Evolutionary conservation across 2,113 vertebrate genomes (phyloP), one percentile per base, ranked within the genome.

Genomic region (Cebus imitator): DNA sequence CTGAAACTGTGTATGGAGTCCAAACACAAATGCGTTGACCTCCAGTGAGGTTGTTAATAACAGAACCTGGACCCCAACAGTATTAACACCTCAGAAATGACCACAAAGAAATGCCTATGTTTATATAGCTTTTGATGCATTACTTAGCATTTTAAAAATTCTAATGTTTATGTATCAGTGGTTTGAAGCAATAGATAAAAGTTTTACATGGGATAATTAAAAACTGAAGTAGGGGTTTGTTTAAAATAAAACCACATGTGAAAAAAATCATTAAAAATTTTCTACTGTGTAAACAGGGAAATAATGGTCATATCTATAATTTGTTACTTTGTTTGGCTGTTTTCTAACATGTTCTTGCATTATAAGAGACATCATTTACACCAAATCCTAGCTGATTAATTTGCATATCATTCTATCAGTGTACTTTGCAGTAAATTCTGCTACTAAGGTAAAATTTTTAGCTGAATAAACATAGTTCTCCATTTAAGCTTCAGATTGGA

Each of bases 401-500:
- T 61, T 64, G 70, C 72, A 11, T 85, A 27, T 91, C 27, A 48
- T 25, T 43, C 13, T 68, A 6, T 88, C 16, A 43, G 1, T 93
- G 11, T 68, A 40, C 48, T 93, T 81, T 64, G 10, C 13, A 52
- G 55, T 91, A 87, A 81, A 57, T 68, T 87, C 32, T 86, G 57
- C 40, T 76, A 76, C 16, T 70, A 40, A 82, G 20, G 8, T 81
- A 64, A 11, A 94, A 21, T 23, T 92, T 72, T 86, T 75, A 96
- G 30, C 81, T 87, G n/a, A 81, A 58, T 52, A 88, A 1, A 79
- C 90, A 27, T 87, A 70, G 43, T 93, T 83, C 25, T 87, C 55
- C 27, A 35, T 87, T 57, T 95, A 78, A 87, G 58, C 18, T 93
- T 50, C 40, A 94, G 12, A 21, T 90, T 97, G 95, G 32, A 87